phyloP scores from a whole-genome alignment of 2,113 vertebrate genomes.

The Notarius quadriscutis region DNA sequence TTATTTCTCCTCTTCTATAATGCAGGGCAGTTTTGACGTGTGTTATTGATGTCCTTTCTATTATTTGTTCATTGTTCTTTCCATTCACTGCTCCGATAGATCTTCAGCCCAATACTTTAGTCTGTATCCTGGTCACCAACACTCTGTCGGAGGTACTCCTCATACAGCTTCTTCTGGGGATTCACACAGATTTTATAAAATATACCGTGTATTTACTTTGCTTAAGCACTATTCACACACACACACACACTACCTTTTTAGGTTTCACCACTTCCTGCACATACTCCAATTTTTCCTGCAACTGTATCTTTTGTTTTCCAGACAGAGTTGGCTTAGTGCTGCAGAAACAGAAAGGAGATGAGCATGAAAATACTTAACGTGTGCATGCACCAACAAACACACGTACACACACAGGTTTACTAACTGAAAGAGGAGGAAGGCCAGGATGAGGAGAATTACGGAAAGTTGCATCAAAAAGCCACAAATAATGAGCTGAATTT shows the following conservation, averaged over 20 bases:
- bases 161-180: slow-evolving; percentile 77
- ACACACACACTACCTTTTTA: slow-evolving; percentile 73
- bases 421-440: neutral
- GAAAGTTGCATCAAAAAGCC: slow-evolving; percentile 9
- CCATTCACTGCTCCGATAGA: slow-evolving; percentile 64
- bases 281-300: slow-evolving; percentile 77
- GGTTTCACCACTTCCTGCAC: slow-evolving; percentile 74
- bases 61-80: neutral
- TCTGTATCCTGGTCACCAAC: slow-evolving; percentile 79
- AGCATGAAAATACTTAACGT: neutral
- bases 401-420: neutral
- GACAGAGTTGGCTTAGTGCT: slow-evolving; percentile 74
- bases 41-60: neutral
- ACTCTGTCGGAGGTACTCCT: slow-evolving; percentile 81
- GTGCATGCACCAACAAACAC: neutral
- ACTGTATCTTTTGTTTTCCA: slow-evolving; percentile 75
- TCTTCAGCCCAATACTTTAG: slow-evolving; percentile 35
- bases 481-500: slow-evolving; percentile 1
- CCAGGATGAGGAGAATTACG: neutral
- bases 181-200: neutral
- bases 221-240: neutral
- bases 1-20: slow-evolving; percentile 17
- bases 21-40: slow-evolving; percentile 18
- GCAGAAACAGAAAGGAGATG: neutral
- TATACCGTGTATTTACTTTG: neutral